These are phyloP conservation scores for Rotaria sp. DNA, from an alignment of 2,888 invertebrate species.

Conservation along the genomic window DNA sequence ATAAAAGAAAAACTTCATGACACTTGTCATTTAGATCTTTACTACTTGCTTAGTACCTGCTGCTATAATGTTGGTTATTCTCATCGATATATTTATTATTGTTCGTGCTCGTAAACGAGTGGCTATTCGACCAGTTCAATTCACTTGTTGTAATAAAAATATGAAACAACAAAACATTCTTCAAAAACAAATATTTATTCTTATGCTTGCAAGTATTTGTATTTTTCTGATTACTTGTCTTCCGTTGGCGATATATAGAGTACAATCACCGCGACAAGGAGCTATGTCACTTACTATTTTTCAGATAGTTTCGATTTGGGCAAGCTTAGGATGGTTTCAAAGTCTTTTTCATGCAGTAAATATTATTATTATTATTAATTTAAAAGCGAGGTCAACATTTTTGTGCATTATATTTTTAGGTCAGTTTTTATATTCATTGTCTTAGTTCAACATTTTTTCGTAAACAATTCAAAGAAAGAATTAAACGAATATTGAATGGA, in stretches of 20 bases:
- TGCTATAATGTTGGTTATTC: not conserved
- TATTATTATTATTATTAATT: no score
- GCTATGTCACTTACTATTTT: not conserved
- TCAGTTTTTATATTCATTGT: not conserved
- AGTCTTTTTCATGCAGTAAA: not conserved
- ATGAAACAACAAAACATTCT: not conserved
- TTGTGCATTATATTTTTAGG: not conserved
- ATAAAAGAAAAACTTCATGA: not conserved
- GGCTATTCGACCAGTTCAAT: not conserved
- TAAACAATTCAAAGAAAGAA: not conserved
- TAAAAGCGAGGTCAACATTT: no score
- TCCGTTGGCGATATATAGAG: not conserved
- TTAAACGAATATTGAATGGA: not conserved
- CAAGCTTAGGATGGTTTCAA: not conserved
- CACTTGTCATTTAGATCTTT: not conserved
- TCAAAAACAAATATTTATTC: not conserved
- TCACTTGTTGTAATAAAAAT: not conserved
- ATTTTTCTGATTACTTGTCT: not conserved
- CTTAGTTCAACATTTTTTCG: not conserved
- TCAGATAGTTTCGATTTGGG: not conserved
- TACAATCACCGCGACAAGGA: not conserved
- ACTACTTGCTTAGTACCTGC: not conserved
- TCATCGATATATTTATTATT: not conserved
- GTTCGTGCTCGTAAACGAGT: not conserved
- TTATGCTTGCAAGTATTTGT: not conserved